Base-by-base conservation (phyloP, 2,888 invertebrate genomes). In the Alsophila aescularia region DNA sequence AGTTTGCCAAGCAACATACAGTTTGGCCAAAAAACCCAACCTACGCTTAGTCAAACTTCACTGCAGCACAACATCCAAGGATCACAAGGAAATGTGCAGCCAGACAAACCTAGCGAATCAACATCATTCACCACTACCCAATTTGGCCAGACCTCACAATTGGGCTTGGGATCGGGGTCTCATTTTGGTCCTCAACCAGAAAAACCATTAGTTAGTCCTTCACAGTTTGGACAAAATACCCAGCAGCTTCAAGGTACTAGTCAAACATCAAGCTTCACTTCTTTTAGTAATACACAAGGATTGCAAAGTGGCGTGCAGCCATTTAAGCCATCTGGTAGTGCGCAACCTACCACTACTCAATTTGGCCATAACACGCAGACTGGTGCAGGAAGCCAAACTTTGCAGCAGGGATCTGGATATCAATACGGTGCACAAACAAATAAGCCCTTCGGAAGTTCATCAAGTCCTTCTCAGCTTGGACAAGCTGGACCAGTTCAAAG, bases 51-150 rank as follows among this genome's bases (percentile, higher is more conserved):
- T 18, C 44, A 44, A 21, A 24, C 21, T 18, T 31, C 32, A 34
- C 65, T 66, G 37, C 42, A 62, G 42, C 59, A 62, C 29, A 68
- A 64, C 37, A 64, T 64, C 14, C 42, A 57, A 27, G 54, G 27
- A 16, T 14, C 13, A 1, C 53, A 43, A 34, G 13, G 2, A 35
- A 54, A 14, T 42, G 44, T 7, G 2, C 62, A 60, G 9, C 43
- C 52, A 10, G 15, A 49, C n/a, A 53, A 52, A 40, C 54, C 62
- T 5, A 47, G 32, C 2, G 31, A 41, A 45, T 8, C 44, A 0
- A 2, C 39, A 16, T 43, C 36, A 24, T 24, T 24, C 8, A 24
- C 24, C 0, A 42, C 45, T 7, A 42, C 14, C 18, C 65, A 68
- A 48, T 64, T 59, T 40, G 52, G 48, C 40, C 55, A 58, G 2